These are phyloP conservation scores for Azemiops feae DNA, from an alignment of 2,113 vertebrate genomes.

Conservation along the genomic window DNA sequence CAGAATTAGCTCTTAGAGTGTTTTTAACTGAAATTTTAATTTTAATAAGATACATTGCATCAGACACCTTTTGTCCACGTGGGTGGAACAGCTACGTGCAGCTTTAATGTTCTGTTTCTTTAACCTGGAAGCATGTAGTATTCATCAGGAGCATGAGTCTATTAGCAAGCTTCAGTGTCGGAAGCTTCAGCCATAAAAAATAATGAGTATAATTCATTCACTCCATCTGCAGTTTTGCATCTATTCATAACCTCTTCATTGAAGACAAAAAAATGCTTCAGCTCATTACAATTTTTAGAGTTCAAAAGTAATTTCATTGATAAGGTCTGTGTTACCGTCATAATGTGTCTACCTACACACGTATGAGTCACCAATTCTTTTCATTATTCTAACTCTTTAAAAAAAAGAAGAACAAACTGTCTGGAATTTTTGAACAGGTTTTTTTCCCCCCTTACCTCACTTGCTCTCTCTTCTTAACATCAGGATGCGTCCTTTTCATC, in stretches of 20 bases:
- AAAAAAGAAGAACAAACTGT: background rate
- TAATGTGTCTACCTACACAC: background rate
- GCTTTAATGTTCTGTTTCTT: background rate
- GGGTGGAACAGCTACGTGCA: background rate
- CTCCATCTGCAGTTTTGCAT: background rate
- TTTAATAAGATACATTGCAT: background rate
- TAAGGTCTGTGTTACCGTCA: conserved; percentile 3
- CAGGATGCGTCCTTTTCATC: background rate
- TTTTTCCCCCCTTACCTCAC: background rate
- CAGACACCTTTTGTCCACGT: background rate
- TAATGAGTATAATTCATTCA: conserved; percentile 24
- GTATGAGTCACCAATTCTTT: conserved; percentile 3
- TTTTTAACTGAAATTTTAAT: background rate
- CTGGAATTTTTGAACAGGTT: background rate
- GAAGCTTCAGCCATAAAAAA: conserved; percentile 4
- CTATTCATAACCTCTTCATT: conserved; percentile 9
- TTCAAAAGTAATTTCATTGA: conserved; percentile 27
- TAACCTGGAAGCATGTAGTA: background rate
- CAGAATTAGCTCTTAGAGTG: background rate
- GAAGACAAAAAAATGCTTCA: background rate
- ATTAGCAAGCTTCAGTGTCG: background rate
- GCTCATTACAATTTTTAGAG: background rate
- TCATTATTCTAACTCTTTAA: background rate
- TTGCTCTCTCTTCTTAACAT: background rate
- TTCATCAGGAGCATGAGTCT: background rate